These are phyloP conservation scores for Lasioglossum oenotherae DNA, from an alignment of 2,888 invertebrate species.

Conservation along the genomic window DNA sequence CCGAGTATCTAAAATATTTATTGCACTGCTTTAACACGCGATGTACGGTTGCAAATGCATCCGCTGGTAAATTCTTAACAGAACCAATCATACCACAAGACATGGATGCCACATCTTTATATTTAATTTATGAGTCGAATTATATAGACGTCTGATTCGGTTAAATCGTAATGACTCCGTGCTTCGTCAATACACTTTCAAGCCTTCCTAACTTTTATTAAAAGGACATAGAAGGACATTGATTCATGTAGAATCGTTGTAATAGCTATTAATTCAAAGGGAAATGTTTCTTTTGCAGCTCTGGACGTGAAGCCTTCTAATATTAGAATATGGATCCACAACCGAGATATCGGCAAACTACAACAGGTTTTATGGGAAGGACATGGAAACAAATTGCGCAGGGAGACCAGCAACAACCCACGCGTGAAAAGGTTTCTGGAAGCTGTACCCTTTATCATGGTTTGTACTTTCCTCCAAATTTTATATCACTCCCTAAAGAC, in stretches of 20 bases:
- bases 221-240: not conserved
- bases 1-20: constrained; percentile 54
- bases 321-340: constrained; percentile 98
- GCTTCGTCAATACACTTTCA: not conserved
- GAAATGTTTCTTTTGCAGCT: constrained; percentile 84
- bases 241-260: not conserved
- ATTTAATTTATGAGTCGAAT: not conserved
- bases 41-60: constrained; percentile 27
- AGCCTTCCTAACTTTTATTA: not conserved
- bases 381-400: constrained; percentile 92
- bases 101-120: constrained; percentile 10
- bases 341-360: constrained; percentile 93
- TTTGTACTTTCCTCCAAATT: constrained; percentile 79
- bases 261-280: not conserved
- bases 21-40: constrained; percentile 30
- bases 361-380: constrained; percentile 96
- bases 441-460: constrained; percentile 97
- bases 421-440: constrained; percentile 94
- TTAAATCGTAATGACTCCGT: not conserved
- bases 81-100: not conserved
- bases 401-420: constrained; percentile 93
- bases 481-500: not conserved
- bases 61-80: constrained; percentile 39
- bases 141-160: not conserved
- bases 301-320: constrained; percentile 93